Evolutionary conservation across 53 echinoderm and acorn worm species (phyloP).

Genomic region (Patiria pectinifera): DNA sequence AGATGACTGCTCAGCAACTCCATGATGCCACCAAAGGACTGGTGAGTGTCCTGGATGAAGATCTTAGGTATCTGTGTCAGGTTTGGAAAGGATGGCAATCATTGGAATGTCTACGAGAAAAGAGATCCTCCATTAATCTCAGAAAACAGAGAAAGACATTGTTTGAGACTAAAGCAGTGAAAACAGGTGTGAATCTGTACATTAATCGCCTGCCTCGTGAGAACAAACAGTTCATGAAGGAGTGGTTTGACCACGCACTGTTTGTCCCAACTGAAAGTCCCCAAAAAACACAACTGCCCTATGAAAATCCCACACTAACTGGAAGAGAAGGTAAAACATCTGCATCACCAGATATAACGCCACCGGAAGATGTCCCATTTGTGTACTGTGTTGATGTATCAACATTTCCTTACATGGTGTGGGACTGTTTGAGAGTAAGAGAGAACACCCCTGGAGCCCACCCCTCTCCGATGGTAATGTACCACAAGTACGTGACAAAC

Average conservation of each 20-base stretch:
- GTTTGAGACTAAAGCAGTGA: background rate
- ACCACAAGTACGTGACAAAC: conserved; percentile 65
- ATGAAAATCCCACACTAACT: conserved; percentile 67
- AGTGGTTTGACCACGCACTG: conserved; percentile 46
- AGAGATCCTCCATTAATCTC: conserved; percentile 48
- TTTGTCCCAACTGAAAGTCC: conserved; percentile 40
- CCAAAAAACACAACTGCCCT: conserved; percentile 20
- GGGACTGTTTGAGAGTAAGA: conserved; percentile 63
- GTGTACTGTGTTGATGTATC: conserved; percentile 52
- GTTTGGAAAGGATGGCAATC: conserved; percentile 62
- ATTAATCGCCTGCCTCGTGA: background rate
- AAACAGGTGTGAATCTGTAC: background rate
- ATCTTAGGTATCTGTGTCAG: conserved; percentile 23
- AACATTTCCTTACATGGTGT: conserved; percentile 52
- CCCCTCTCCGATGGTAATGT: conserved; percentile 53
- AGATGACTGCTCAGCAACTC: background rate
- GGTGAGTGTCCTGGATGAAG: conserved; percentile 36
- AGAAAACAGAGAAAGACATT: conserved; percentile 28
- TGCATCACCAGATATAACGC: background rate
- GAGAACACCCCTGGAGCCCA: background rate
- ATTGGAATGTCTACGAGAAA: conserved; percentile 45
- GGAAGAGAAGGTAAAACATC: background rate
- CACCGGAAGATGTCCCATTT: conserved; percentile 24
- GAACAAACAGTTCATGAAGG: background rate
- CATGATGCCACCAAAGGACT: conserved; percentile 45